A percentile compares a stretch with the other conserved stretches of the same genome.
These are phyloP conservation scores for Anoplius nigerrimus DNA, from an alignment of 2,888 invertebrate species.

Conservation along the genomic window DNA sequence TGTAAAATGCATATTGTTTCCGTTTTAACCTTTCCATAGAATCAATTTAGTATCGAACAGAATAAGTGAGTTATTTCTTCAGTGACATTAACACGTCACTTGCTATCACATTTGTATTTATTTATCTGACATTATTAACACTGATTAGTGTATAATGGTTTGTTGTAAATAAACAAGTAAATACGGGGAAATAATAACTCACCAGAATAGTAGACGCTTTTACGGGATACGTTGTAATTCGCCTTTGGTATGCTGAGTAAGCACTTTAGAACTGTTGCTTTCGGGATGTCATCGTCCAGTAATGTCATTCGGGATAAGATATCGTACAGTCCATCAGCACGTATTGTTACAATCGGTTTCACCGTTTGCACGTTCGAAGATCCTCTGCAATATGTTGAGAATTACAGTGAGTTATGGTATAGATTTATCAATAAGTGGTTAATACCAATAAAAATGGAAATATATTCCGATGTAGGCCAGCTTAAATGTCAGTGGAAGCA, in stretches of 20 bases:
- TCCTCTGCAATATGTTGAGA: not conserved
- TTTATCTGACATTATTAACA: too few species aligned
- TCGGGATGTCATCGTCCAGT: constrained; percentile 58
- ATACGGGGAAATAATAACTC: constrained; percentile 42
- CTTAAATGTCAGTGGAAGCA: too few species aligned
- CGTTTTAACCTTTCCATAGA: too few species aligned
- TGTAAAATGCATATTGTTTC: too few species aligned
- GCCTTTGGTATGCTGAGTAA: constrained; percentile 63
- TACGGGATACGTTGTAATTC: constrained; percentile 62
- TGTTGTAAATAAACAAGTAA: constrained; percentile 11
- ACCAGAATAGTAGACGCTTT: constrained; percentile 65
- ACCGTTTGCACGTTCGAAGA: not conserved
- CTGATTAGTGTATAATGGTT: not conserved
- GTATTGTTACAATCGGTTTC: constrained; percentile 56
- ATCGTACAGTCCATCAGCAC: constrained; percentile 58
- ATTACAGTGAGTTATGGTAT: too few species aligned
- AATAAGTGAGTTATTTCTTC: too few species aligned
- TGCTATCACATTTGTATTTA: too few species aligned
- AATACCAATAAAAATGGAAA: too few species aligned
- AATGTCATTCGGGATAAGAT: constrained; percentile 63
- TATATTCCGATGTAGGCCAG: too few species aligned
- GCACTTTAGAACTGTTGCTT: constrained; percentile 62
- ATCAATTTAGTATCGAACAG: too few species aligned
- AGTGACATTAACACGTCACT: too few species aligned
- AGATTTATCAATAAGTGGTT: too few species aligned